Percentiles rank a stretch among this genome's conserved stretches.
These are phyloP conservation scores for Drosophila monieri DNA, from an alignment of 2,888 invertebrate species.

Conservation along the genomic window DNA sequence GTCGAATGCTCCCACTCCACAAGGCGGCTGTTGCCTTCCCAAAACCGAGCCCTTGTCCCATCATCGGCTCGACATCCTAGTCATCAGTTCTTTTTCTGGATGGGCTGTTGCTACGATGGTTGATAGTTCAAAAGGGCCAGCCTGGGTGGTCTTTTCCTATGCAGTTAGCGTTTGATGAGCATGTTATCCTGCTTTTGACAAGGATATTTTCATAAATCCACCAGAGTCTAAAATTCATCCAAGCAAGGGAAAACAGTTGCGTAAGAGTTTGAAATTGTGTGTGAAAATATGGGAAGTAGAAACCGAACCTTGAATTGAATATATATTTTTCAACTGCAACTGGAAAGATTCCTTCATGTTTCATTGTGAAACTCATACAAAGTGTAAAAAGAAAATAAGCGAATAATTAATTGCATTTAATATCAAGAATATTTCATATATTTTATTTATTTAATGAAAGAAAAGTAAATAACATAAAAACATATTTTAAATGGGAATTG, in stretches of 20 bases:
- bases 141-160: constrained; percentile 16
- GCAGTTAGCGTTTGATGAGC: constrained; percentile 21
- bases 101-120: constrained; percentile 8
- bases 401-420: constrained; percentile 43
- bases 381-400: constrained; percentile 2
- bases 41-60: constrained; percentile 15
- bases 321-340: too few relatives aligned
- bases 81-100: constrained; percentile 20
- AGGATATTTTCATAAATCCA: constrained; percentile 25
- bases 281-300: too few relatives aligned
- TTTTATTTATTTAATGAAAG: constrained; percentile 1
- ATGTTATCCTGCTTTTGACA: constrained; percentile 26
- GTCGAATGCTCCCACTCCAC: constrained; percentile 18
- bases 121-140: constrained; percentile 19
- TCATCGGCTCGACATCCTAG: constrained; percentile 18
- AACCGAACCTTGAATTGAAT: too few relatives aligned
- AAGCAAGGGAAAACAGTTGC: not conserved
- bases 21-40: not conserved
- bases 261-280: too few relatives aligned
- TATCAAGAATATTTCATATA: constrained; percentile 27
- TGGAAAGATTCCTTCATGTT: too few relatives aligned
- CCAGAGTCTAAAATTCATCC: not conserved
- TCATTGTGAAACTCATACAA: not conserved
- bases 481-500: constrained; percentile 10
- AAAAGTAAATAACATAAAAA: constrained; percentile 20